phyloP scores from a whole-genome alignment of 2,113 vertebrate species.

The Gnathonemus echidnorhynchus region DNA sequence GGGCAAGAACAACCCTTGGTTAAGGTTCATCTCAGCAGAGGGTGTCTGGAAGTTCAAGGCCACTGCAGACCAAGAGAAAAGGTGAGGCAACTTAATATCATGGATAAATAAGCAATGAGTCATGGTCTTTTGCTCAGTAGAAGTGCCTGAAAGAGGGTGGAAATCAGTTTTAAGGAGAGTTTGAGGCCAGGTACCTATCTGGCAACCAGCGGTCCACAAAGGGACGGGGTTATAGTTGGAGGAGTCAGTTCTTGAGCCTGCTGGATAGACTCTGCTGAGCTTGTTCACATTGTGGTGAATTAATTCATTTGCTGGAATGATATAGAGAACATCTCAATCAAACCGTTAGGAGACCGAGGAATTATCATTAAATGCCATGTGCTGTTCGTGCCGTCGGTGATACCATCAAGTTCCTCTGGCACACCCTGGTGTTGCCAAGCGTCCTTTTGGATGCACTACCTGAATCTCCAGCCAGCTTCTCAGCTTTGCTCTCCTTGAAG shows the following conservation, averaged over 20 bases:
- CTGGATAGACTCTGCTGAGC: conserved; percentile 84
- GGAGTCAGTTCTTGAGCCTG: conserved; percentile 77
- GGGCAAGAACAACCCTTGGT: conserved; percentile 81
- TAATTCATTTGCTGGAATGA: conserved; percentile 63
- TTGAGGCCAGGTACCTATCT: conserved; percentile 67
- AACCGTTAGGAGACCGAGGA: not conserved
- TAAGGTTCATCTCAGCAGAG: conserved; percentile 78
- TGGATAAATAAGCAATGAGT: not conserved
- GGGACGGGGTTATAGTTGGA: conserved; percentile 86
- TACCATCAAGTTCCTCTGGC: not conserved
- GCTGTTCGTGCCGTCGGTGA: not conserved
- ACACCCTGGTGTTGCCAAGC: not conserved
- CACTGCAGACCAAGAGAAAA: conserved; percentile 57
- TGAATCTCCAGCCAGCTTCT: conserved; percentile 71
- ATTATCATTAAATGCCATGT: not conserved
- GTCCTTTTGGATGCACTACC: conserved; percentile 52
- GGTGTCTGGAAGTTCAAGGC: conserved; percentile 91
- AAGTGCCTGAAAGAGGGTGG: not conserved
- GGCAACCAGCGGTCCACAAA: conserved; percentile 86
- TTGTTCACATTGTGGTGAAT: conserved; percentile 74
- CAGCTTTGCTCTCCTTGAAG: conserved; percentile 74
- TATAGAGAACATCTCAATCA: not conserved
- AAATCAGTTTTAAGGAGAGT: not conserved
- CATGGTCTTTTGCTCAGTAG: not conserved
- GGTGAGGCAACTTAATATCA: not conserved